Percentiles rank a stretch among this genome's conserved stretches.
phyloP scores from a whole-genome alignment of 2,888 invertebrate species.

The Ptilodon capucinus region DNA sequence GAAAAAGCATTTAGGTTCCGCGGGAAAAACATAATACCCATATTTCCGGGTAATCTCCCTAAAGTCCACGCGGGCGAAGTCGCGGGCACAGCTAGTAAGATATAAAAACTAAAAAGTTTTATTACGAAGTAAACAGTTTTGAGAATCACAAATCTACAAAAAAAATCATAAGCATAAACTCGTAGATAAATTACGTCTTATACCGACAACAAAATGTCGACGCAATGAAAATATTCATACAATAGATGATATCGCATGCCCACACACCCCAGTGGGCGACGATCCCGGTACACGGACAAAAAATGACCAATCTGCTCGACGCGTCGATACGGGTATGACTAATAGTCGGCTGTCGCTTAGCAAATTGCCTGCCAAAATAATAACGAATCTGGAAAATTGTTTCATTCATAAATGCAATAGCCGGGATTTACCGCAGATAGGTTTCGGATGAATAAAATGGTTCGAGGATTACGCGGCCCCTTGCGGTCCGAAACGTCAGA shows the following conservation, averaged over 20 bases:
- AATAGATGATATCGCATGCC: constrained; percentile 46
- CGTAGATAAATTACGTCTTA: constrained; percentile 30
- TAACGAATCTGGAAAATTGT: constrained; percentile 78
- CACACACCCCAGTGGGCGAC: constrained; percentile 55
- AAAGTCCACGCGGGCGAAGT: too few relatives aligned
- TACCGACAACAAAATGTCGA: constrained; percentile 32
- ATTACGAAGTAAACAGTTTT: constrained; percentile 13
- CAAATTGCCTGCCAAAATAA: constrained; percentile 76
- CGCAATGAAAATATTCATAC: constrained; percentile 30
- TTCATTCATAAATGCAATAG: constrained; percentile 76
- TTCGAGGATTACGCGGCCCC: constrained; percentile 55
- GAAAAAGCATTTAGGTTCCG: too few relatives aligned
- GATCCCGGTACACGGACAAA: constrained; percentile 59
- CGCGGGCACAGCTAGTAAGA: too few relatives aligned
- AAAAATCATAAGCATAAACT: constrained; percentile 21
- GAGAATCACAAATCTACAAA: constrained; percentile 23
- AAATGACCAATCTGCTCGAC: constrained; percentile 71
- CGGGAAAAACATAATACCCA: too few relatives aligned
- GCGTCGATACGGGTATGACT: constrained; percentile 75
- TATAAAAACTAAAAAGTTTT: not conserved
- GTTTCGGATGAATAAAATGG: constrained; percentile 71
- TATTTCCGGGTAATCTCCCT: too few relatives aligned
- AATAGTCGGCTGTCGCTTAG: constrained; percentile 68
- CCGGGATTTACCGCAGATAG: constrained; percentile 64
- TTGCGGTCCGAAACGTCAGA: constrained; percentile 49